phyloP scores from a whole-genome alignment of 2,888 invertebrate species.

The Xanthorhoe spadicearia region DNA sequence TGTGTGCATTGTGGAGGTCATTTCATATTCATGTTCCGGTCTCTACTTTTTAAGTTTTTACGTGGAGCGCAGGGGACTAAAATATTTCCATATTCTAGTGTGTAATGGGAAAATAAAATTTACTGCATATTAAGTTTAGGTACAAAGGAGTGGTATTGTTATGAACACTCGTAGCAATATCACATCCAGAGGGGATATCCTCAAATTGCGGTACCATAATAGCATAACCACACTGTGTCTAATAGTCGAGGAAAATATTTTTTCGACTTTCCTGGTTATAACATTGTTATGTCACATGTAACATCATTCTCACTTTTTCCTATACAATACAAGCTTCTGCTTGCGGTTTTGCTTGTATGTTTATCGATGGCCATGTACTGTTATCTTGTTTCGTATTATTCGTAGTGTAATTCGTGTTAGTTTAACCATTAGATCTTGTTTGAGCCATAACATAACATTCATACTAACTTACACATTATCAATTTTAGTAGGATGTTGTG shows the following conservation, averaged over 20 bases:
- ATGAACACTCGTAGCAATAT: conserved; percentile 7
- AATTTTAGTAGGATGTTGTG: conserved; percentile 44
- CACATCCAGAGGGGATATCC: conserved; percentile 13
- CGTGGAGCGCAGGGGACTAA: conserved; percentile 32
- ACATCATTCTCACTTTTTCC: conserved; percentile 26
- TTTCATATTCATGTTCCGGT: conserved; percentile 52
- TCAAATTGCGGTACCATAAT: conserved; percentile 11
- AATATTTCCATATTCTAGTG: conserved; percentile 35
- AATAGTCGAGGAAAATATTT: conserved; percentile 16
- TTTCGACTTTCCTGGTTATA: conserved; percentile 23
- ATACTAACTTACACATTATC: not conserved
- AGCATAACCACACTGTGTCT: conserved; percentile 10
- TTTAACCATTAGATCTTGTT: not conserved
- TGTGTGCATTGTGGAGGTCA: conserved; percentile 52
- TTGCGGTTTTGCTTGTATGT: not conserved
- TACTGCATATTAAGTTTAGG: conserved; percentile 31
- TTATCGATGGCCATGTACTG: not conserved
- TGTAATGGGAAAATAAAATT: conserved; percentile 29
- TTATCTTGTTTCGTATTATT: not conserved
- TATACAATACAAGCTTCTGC: conserved; percentile 29
- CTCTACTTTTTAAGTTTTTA: conserved; percentile 41
- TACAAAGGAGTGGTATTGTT: conserved; percentile 4
- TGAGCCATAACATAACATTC: not conserved
- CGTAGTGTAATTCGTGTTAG: not conserved
- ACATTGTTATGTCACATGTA: conserved; percentile 30